phyloP scores from a whole-genome alignment of 2,888 invertebrate species.

The Macaria notata region DNA sequence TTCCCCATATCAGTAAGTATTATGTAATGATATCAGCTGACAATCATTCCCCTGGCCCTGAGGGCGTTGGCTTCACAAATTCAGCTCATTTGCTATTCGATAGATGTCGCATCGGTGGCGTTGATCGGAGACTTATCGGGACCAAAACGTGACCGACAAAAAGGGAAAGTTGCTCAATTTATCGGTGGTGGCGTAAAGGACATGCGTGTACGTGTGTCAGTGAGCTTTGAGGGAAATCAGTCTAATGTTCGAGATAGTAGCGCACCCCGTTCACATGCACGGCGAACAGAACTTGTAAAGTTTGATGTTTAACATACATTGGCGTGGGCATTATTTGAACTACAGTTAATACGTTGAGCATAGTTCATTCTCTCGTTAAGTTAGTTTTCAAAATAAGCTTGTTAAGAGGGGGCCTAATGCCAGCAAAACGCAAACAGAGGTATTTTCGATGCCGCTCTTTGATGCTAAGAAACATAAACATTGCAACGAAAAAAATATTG shows the following conservation, averaged over 20 bases:
- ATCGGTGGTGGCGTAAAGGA: slow-evolving; percentile 23
- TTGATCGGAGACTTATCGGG: slow-evolving; percentile 27
- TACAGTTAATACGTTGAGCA: too few species aligned
- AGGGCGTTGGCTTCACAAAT: slow-evolving; percentile 21
- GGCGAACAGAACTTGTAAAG: too few species aligned
- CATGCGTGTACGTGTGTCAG: slow-evolving; percentile 6
- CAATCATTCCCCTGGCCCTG: neutral
- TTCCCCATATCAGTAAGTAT: neutral
- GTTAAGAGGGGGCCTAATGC: too few species aligned
- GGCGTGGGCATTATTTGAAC: too few species aligned
- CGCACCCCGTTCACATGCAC: too few species aligned
- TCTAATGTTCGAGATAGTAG: neutral
- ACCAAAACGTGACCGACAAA: slow-evolving; percentile 32
- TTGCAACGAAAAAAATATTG: too few species aligned
- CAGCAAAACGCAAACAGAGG: too few species aligned
- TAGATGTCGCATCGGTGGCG: slow-evolving; percentile 29
- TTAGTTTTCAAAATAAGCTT: too few species aligned
- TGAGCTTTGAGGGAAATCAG: neutral
- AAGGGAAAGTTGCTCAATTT: slow-evolving; percentile 30
- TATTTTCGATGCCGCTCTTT: too few species aligned
- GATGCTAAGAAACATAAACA: too few species aligned
- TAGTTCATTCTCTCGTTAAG: too few species aligned
- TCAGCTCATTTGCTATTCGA: slow-evolving; percentile 30
- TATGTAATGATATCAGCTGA: neutral
- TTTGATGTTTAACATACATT: too few species aligned